Percentiles rank a stretch among this genome's conserved stretches.
Evolutionary conservation across 1,140 invertebrate genomes (phyloP).

Genomic region (Ceratitis capitata): DNA sequence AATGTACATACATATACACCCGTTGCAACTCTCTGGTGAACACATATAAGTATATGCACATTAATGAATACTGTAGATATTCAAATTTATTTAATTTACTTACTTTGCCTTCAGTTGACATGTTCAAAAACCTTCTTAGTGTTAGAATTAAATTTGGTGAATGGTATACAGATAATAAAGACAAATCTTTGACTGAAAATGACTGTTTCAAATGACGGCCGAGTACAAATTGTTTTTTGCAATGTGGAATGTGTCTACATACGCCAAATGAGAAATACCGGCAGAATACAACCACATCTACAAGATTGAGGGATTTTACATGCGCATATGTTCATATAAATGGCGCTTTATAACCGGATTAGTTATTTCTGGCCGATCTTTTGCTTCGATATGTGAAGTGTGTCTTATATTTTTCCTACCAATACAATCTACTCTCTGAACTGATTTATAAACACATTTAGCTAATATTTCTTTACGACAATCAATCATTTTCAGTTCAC

Average conservation of each 20-base stretch:
- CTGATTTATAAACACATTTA: too few relatives aligned
- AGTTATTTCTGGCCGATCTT: too few relatives aligned
- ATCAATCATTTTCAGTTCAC: too few relatives aligned
- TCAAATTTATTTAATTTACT: not conserved
- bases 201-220: not conserved
- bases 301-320: not conserved
- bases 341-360: not conserved
- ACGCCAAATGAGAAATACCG: not conserved
- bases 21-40: conserved; percentile 56
- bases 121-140: too few relatives aligned
- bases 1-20: conserved; percentile 52
- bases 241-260: not conserved
- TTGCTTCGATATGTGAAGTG: not conserved
- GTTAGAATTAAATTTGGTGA: not conserved
- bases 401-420: too few relatives aligned
- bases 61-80: not conserved
- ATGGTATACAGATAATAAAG: not conserved
- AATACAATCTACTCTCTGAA: too few relatives aligned
- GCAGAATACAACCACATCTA: not conserved
- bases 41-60: not conserved
- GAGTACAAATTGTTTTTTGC: not conserved
- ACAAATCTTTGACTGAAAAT: not conserved
- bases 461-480: too few relatives aligned
- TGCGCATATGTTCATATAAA: not conserved
- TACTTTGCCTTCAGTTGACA: conserved; percentile 60